These are phyloP conservation scores for Asteroscopus sphinx DNA, from an alignment of 2,888 invertebrate genomes.

Conservation along the genomic window DNA sequence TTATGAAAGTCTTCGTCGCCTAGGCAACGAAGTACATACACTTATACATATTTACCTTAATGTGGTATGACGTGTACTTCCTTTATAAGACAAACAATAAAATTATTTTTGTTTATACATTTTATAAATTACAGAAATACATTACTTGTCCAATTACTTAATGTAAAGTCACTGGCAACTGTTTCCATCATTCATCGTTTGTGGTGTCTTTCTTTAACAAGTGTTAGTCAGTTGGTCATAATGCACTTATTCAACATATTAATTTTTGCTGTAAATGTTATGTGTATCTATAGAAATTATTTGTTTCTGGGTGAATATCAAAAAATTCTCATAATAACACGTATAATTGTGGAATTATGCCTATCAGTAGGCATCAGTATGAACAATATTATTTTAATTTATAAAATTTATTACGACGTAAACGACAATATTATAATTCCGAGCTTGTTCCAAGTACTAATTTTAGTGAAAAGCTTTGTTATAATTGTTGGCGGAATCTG, in stretches of 20 bases:
- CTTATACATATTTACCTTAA: no score
- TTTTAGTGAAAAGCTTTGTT: neutral
- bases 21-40: no score
- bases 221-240: slow-evolving; percentile 3
- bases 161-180: slow-evolving; percentile 9
- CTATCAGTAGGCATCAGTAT: neutral
- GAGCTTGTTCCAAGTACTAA: neutral
- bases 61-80: no score
- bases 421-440: neutral
- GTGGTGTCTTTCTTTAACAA: slow-evolving; percentile 3
- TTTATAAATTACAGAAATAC: slow-evolving; percentile 25
- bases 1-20: no score
- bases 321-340: neutral
- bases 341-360: neutral
- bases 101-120: no score
- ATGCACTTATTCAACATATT: slow-evolving; percentile 7
- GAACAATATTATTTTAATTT: neutral
- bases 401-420: neutral
- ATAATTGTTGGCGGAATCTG: neutral
- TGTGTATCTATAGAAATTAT: slow-evolving; percentile 18
- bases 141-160: slow-evolving; percentile 2
- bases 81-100: no score
- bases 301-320: neutral
- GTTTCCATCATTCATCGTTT: neutral
- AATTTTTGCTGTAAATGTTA: slow-evolving; percentile 5